Conservation (phyloP, 2,888 invertebrate genomes). For the Spisula subtruncata region DNA sequence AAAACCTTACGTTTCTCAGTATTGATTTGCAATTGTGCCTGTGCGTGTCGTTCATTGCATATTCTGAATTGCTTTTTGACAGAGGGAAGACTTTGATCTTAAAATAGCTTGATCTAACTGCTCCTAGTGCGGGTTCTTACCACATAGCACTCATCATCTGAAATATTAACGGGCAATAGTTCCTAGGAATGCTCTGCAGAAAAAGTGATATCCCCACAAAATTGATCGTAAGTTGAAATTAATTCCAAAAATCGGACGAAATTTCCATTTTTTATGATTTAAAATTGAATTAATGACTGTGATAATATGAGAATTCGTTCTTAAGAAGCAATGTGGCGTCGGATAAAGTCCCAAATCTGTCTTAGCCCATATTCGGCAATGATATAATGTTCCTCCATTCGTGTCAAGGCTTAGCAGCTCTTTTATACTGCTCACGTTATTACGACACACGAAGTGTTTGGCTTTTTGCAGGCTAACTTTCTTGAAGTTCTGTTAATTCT, state of each 20-base stretch:
- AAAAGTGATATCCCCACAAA: not conserved
- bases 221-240: not conserved
- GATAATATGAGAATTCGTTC: not conserved
- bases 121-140: not conserved
- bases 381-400: not conserved
- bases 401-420: not conserved
- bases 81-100: not conserved
- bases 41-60: not conserved
- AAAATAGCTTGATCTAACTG: not conserved
- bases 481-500: not conserved
- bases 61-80: conserved; percentile 6
- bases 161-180: not conserved
- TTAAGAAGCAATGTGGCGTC: not conserved
- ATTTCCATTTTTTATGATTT: not conserved
- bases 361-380: not conserved
- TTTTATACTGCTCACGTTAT: not conserved
- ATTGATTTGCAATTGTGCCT: not conserved
- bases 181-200: not conserved
- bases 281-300: not conserved
- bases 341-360: not conserved
- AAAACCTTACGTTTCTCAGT: not conserved
- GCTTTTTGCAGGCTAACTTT: not conserved
- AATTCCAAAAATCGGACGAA: not conserved
- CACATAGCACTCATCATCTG: not conserved
- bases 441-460: not conserved